phyloP scores from a whole-genome alignment of 2,797 vertebrate species.

The Lepilemur ruficaudatus region DNA sequence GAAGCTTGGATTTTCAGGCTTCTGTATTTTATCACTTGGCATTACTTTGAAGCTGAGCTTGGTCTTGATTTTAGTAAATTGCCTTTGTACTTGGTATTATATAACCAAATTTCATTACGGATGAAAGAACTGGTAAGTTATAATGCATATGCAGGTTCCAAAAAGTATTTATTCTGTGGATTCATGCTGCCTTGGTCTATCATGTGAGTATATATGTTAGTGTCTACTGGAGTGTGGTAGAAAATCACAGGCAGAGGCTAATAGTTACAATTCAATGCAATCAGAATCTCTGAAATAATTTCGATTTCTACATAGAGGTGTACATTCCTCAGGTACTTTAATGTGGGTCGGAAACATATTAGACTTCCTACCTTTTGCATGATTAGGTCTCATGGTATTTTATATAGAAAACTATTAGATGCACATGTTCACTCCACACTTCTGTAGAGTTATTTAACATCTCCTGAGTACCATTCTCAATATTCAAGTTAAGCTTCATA shows the following conservation, averaged over 20 bases:
- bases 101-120: slow-evolving; percentile 41
- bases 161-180: slow-evolving; percentile 36
- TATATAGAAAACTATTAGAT: not conserved
- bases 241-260: slow-evolving; percentile 24
- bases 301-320: not conserved
- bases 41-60: slow-evolving; percentile 53
- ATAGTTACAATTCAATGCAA: slow-evolving; percentile 11
- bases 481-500: slow-evolving; percentile 30
- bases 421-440: not conserved
- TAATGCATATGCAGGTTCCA: slow-evolving; percentile 19
- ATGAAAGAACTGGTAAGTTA: slow-evolving; percentile 43
- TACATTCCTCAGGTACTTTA: not conserved
- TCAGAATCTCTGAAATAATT: slow-evolving; percentile 27
- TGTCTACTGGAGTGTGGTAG: not conserved
- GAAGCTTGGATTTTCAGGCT: slow-evolving; percentile 31
- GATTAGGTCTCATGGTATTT: not conserved
- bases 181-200: slow-evolving; percentile 35
- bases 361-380: not conserved
- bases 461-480: slow-evolving; percentile 8
- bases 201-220: slow-evolving; percentile 52
- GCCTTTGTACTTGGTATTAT: slow-evolving; percentile 33
- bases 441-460: slow-evolving; percentile 1
- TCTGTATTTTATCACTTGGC: slow-evolving; percentile 37
- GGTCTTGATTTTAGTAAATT: slow-evolving; percentile 56
- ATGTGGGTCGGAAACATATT: not conserved